Conservation (phyloP, 2,888 invertebrate species). For the Ditula angustiorana region DNA sequence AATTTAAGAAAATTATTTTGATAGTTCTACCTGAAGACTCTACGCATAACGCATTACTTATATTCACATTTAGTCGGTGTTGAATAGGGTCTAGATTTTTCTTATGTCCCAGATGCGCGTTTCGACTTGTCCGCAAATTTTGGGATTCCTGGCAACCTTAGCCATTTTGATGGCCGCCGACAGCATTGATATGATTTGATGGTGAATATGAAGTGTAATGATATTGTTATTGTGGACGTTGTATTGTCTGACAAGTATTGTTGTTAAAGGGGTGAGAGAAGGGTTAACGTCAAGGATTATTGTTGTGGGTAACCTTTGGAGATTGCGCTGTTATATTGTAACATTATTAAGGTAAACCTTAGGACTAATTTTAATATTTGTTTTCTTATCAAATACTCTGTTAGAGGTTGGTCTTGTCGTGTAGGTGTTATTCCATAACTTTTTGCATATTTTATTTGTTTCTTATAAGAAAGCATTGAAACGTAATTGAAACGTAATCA, state of each 20-base stretch:
- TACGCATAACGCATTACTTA: too few species aligned
- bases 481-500: too few species aligned
- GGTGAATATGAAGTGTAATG: constrained; percentile 14
- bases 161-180: background rate
- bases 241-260: constrained; percentile 23
- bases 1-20: too few species aligned
- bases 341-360: too few species aligned
- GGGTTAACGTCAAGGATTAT: constrained; percentile 4
- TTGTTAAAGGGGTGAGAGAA: constrained; percentile 6
- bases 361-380: constrained; percentile 2
- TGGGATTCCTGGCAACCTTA: constrained; percentile 4
- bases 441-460: too few species aligned
- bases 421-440: too few species aligned
- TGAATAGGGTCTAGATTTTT: too few species aligned
- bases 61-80: too few species aligned
- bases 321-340: background rate
- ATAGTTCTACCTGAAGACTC: too few species aligned
- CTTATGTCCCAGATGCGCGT: background rate
- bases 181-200: constrained; percentile 7
- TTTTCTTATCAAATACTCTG: background rate
- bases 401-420: too few species aligned
- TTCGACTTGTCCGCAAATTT: constrained; percentile 10
- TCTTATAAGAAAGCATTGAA: too few species aligned
- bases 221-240: background rate
- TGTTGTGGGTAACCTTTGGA: constrained; percentile 10